Evolutionary conservation across 2,113 vertebrate species (phyloP).

Genomic region (Leptosomus discolor): DNA sequence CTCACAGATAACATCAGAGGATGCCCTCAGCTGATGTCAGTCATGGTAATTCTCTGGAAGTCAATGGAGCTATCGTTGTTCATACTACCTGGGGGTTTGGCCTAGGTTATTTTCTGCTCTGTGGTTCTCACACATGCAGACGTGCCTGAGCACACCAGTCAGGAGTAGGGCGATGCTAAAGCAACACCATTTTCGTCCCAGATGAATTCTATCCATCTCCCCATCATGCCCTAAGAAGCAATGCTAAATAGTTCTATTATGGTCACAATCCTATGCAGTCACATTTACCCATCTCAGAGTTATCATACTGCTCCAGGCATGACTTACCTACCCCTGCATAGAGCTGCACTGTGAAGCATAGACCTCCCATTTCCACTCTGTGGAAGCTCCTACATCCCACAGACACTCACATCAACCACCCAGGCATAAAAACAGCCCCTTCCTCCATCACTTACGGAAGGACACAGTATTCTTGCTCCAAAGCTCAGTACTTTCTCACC

Average conservation of each 20-base stretch:
- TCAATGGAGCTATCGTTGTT: background rate
- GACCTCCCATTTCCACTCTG: background rate
- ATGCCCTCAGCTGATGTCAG: background rate
- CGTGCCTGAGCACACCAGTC: background rate
- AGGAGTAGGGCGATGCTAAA: background rate
- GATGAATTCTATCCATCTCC: background rate
- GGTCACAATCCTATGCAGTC: background rate
- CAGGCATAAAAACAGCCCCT: background rate
- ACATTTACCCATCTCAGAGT: background rate
- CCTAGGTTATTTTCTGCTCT: background rate
- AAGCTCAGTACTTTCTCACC: background rate
- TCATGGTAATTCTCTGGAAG: background rate
- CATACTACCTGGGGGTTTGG: background rate
- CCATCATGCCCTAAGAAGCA: background rate
- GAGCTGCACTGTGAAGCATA: background rate
- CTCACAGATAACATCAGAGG: background rate
- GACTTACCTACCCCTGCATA: background rate
- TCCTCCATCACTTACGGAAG: background rate
- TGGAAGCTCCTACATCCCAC: background rate
- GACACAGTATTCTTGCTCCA: background rate
- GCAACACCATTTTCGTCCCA: background rate
- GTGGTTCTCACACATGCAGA: background rate
- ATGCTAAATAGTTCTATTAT: background rate
- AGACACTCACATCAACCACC: fast-evolving
- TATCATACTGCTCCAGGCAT: background rate